These are phyloP conservation scores for Andrena hattorfiana DNA, from an alignment of 2,888 invertebrate species.

Conservation along the genomic window DNA sequence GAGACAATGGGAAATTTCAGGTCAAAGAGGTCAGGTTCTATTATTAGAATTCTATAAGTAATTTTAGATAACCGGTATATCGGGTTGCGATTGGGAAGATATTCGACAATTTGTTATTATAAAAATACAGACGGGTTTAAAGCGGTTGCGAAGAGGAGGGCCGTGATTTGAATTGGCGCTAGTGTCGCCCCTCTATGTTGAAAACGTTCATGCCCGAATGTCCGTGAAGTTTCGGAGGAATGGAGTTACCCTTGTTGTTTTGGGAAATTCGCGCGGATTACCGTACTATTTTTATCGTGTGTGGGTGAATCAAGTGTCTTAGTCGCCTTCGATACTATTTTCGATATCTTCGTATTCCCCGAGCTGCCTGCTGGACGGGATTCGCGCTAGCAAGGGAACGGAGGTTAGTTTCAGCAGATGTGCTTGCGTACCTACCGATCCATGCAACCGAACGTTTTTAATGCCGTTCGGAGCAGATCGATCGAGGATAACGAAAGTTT, in stretches of 20 bases:
- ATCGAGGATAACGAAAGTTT: background rate
- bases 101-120: too few relatives aligned
- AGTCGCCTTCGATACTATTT: slow-evolving; percentile 73
- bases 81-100: too few relatives aligned
- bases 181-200: slow-evolving; percentile 41
- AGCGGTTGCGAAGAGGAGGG: too few relatives aligned
- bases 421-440: slow-evolving; percentile 44
- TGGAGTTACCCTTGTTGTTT: slow-evolving; percentile 74
- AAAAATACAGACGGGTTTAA: too few relatives aligned
- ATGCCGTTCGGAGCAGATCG: background rate
- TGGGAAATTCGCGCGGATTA: slow-evolving; percentile 74
- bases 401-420: slow-evolving; percentile 74
- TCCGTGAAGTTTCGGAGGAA: slow-evolving; percentile 66
- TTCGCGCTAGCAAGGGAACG: slow-evolving; percentile 56
- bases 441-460: background rate
- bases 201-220: slow-evolving; percentile 38
- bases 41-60: too few relatives aligned
- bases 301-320: slow-evolving; percentile 80
- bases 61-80: too few relatives aligned
- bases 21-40: too few relatives aligned
- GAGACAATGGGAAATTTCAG: too few relatives aligned
- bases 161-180: background rate
- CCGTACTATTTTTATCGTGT: slow-evolving; percentile 78
- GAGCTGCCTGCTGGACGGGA: slow-evolving; percentile 59
- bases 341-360: slow-evolving; percentile 70